These are phyloP conservation scores for Nephotettix cincticeps DNA, from an alignment of 1,140 invertebrate genomes.

Conservation along the genomic window DNA sequence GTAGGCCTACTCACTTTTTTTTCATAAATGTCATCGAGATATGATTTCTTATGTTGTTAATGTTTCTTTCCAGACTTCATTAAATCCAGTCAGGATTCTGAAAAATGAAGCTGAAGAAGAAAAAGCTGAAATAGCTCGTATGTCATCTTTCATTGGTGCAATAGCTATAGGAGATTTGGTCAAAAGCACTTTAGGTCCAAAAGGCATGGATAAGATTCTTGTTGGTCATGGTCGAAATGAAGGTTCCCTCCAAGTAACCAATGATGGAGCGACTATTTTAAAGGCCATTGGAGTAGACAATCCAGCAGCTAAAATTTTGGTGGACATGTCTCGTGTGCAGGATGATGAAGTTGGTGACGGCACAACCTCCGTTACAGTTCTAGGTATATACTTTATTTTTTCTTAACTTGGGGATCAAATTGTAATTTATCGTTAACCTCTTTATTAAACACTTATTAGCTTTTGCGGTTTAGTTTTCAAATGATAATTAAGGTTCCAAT, in stretches of 20 bases:
- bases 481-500: too few relatives aligned
- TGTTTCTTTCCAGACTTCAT: conserved; percentile 18
- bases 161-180: conserved; percentile 98
- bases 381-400: conserved; percentile 59
- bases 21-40: too few relatives aligned
- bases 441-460: too few relatives aligned
- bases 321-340: conserved; percentile 98
- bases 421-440: too few relatives aligned
- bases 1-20: too few relatives aligned
- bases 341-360: conserved; percentile 99
- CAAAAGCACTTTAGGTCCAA: conserved; percentile 97
- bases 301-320: conserved; percentile 97
- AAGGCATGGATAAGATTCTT: conserved; percentile 99
- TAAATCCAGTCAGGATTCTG: conserved; percentile 25
- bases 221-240: conserved; percentile 79
- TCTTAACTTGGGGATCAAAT: too few relatives aligned
- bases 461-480: too few relatives aligned
- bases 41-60: too few relatives aligned
- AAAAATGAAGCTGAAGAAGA: conserved; percentile 92
- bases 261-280: conserved; percentile 98
- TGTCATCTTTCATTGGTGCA: conserved; percentile 97
- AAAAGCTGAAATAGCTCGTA: conserved; percentile 90
- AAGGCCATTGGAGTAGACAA: conserved; percentile 98
- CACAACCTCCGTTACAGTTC: conserved; percentile 97
- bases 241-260: conserved; percentile 93